Percentiles rank a stretch among this genome's conserved stretches.
These are phyloP conservation scores for Molossus alvarezi DNA, from an alignment of 2,797 vertebrate genomes.

Conservation along the genomic window DNA sequence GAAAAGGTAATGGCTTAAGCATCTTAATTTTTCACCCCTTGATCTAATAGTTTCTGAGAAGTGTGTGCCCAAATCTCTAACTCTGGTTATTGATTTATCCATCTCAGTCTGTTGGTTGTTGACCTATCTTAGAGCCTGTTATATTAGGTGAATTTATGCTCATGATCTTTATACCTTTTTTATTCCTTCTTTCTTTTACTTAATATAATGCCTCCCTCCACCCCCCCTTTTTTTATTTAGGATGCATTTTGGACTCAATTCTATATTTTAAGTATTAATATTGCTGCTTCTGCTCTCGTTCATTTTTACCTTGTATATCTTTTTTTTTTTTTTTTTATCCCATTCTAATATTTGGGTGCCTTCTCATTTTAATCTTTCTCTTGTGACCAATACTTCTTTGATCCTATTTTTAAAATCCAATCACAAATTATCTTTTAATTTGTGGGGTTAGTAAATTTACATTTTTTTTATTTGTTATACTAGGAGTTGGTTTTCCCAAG, in stretches of 20 bases:
- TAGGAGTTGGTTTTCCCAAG: background rate
- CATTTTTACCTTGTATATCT: background rate
- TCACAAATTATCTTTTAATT: background rate
- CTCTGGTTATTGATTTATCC: background rate
- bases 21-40: background rate
- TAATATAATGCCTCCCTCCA: background rate
- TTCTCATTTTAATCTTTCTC: conserved; percentile 42
- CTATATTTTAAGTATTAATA: background rate
- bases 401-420: background rate
- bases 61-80: background rate
- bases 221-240: background rate
- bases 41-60: background rate
- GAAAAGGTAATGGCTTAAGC: background rate
- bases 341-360: background rate
- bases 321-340: conserved; percentile 1
- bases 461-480: background rate
- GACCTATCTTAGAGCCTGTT: background rate
- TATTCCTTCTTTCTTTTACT: background rate
- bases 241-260: background rate
- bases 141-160: background rate
- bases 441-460: background rate
- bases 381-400: background rate
- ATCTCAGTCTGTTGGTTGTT: background rate
- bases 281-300: background rate
- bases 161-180: background rate